Conservation (phyloP, 2,888 invertebrate species). For the Gnatocerus cornutus region DNA sequence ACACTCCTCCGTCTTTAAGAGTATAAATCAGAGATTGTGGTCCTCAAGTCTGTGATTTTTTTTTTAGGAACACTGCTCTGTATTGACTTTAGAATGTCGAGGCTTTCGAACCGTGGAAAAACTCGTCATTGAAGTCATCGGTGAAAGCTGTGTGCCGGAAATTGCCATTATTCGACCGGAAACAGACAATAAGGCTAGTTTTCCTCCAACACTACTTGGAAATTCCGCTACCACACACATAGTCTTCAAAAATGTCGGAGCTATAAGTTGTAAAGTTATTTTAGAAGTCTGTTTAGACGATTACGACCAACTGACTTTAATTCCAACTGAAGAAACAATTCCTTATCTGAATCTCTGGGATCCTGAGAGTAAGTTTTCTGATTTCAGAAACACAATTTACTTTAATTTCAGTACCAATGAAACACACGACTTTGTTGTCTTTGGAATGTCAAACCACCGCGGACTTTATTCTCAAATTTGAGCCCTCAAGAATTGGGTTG, state of each 20-base stretch:
- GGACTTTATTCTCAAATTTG: slow-evolving; percentile 65
- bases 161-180: slow-evolving; percentile 66
- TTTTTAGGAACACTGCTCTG: slow-evolving; percentile 44
- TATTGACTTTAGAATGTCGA: slow-evolving; percentile 20
- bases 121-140: slow-evolving; percentile 65
- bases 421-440: slow-evolving; percentile 58
- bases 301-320: slow-evolving; percentile 51
- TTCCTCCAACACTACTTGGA: slow-evolving; percentile 65
- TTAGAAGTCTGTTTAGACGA: slow-evolving; percentile 65
- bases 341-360: slow-evolving; percentile 48
- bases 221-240: slow-evolving; percentile 57
- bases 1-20: slow-evolving; percentile 69
- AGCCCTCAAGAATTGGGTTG: slow-evolving; percentile 61
- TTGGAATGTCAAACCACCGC: slow-evolving; percentile 62
- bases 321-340: slow-evolving; percentile 48
- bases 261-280: slow-evolving; percentile 68
- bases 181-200: slow-evolving; percentile 60
- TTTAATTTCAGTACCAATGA: slow-evolving; percentile 40
- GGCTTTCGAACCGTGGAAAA: slow-evolving; percentile 7
- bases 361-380: slow-evolving; percentile 47
- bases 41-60: neutral
- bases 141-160: slow-evolving; percentile 71
- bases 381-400: slow-evolving; percentile 25
- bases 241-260: slow-evolving; percentile 68
- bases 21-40: slow-evolving; percentile 60